These are phyloP conservation scores for Empidonax alnorum DNA, from an alignment of 2,113 vertebrate genomes.

Conservation along the genomic window DNA sequence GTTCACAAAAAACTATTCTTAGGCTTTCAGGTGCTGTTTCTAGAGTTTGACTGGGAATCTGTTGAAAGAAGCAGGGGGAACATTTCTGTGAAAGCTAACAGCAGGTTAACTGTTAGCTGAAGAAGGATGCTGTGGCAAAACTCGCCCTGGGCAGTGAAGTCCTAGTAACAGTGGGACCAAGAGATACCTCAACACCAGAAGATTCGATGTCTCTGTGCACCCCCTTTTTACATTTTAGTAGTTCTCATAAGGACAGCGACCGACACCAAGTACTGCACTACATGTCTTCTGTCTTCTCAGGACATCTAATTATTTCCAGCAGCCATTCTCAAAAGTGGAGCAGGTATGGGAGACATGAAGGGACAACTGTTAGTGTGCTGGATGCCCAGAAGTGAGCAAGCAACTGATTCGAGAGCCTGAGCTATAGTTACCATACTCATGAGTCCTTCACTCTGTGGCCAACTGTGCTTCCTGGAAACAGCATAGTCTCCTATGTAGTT, in stretches of 20 bases:
- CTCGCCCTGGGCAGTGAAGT: background rate
- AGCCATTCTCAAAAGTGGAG: background rate
- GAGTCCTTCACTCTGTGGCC: background rate
- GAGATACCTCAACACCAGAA: background rate
- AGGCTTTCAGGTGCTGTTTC: background rate
- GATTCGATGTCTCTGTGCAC: background rate
- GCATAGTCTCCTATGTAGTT: background rate
- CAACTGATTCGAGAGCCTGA: background rate
- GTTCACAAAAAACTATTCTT: background rate
- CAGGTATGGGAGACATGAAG: background rate
- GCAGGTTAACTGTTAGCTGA: no score
- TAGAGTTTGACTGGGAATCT: background rate
- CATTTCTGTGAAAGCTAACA: background rate
- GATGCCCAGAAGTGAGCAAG: background rate
- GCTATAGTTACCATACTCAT: background rate
- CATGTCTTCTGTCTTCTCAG: background rate
- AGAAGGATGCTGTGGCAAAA: background rate
- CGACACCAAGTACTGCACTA: rapidly evolving
- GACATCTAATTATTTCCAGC: background rate
- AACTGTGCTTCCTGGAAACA: background rate
- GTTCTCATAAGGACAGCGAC: background rate
- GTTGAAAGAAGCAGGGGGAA: background rate
- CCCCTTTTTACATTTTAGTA: background rate
- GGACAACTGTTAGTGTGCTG: background rate
- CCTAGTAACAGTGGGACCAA: background rate